phyloP scores from a whole-genome alignment of 1,140 invertebrate species.

The Manduca sexta region DNA sequence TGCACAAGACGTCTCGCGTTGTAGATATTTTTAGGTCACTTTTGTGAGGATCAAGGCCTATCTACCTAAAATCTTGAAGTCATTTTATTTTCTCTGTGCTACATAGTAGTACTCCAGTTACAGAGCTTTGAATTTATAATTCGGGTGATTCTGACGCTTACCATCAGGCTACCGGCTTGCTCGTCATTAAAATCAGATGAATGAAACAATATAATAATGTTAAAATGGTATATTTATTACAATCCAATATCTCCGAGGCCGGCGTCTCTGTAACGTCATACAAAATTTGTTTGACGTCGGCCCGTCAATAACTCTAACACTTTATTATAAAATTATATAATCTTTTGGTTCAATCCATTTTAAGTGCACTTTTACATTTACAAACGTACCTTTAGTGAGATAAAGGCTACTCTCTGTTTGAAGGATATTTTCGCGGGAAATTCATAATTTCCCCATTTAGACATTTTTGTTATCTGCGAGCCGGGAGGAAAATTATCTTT shows the following conservation, averaged over 20 bases:
- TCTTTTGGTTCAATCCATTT: constrained; percentile 68
- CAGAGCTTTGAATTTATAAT: too few species aligned
- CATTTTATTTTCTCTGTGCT: too few species aligned
- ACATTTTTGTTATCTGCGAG: too few species aligned
- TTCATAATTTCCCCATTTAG: constrained; percentile 51
- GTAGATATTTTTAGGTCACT: too few species aligned
- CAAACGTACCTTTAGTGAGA: constrained; percentile 44
- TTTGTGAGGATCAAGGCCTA: too few species aligned
- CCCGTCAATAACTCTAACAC: constrained; percentile 61
- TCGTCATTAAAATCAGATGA: too few species aligned
- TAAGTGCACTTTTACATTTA: constrained; percentile 67
- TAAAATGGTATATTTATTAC: constrained; percentile 73
- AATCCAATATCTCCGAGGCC: constrained; percentile 64
- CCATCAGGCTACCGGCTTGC: too few species aligned
- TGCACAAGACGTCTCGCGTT: too few species aligned
- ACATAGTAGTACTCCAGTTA: too few species aligned
- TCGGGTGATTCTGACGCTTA: too few species aligned
- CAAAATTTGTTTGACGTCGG: constrained; percentile 61
- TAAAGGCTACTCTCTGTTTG: constrained; percentile 42
- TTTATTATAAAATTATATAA: constrained; percentile 72
- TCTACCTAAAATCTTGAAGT: too few species aligned
- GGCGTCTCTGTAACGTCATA: constrained; percentile 53
- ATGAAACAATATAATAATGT: constrained; percentile 48
- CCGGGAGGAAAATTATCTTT: too few species aligned
- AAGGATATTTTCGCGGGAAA: constrained; percentile 40